These are phyloP conservation scores for Microcebus griseorufus DNA, from an alignment of 2,113 vertebrate species.

Conservation along the genomic window DNA sequence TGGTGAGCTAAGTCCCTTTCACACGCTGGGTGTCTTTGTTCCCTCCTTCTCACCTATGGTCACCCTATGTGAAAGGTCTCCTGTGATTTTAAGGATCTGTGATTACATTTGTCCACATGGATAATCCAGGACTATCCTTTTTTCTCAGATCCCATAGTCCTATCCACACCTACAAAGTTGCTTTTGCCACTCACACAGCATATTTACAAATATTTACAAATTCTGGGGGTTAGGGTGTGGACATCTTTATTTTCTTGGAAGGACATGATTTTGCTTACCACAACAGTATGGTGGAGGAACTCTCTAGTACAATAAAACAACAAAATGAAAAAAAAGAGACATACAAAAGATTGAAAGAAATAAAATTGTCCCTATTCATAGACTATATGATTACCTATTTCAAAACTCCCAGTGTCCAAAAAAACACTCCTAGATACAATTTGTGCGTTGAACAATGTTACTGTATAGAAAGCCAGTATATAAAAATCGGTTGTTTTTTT, in stretches of 20 bases:
- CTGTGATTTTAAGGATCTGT: neutral
- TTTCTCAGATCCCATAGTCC: neutral
- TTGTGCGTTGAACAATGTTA: neutral
- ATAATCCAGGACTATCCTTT: neutral
- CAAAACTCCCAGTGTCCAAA: neutral
- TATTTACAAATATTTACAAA: neutral
- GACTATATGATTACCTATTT: neutral
- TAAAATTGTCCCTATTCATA: neutral
- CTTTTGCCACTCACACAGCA: neutral
- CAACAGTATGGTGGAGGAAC: neutral
- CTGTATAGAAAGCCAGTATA: neutral
- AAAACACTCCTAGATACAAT: neutral
- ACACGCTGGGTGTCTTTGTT: neutral
- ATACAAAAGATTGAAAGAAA: neutral
- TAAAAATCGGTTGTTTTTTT: neutral
- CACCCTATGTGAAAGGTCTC: neutral
- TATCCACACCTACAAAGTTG: neutral
- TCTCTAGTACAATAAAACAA: neutral
- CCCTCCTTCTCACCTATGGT: too few species aligned
- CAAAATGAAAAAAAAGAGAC: neutral
- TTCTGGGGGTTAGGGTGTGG: neutral
- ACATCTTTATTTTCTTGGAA: accelerated
- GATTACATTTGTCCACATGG: neutral
- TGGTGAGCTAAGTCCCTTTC: accelerated
- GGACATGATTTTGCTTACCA: neutral